Conservation (phyloP, 2,888 invertebrate genomes). For the Apamea crenata region DNA sequence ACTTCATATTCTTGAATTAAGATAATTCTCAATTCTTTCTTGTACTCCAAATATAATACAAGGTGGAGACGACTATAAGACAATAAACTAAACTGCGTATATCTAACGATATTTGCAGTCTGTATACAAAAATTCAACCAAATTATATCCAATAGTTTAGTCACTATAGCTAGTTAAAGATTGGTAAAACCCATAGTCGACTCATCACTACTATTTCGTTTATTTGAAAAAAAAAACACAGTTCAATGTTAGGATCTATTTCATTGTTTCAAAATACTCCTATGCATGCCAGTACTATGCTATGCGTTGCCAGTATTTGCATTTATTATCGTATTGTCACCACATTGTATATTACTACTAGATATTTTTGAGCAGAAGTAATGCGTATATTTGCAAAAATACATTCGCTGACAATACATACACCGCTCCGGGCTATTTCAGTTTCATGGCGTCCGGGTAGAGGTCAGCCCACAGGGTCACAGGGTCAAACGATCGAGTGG, state of each 20-base stretch:
- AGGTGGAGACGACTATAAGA: background rate
- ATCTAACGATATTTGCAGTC: background rate
- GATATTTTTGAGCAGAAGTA: background rate
- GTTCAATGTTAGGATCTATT: background rate
- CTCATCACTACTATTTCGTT: background rate
- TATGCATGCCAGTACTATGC: no score
- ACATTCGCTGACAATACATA: background rate
- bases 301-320: no score
- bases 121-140: background rate
- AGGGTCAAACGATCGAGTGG: conserved; percentile 44
- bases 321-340: background rate
- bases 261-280: background rate
- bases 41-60: background rate
- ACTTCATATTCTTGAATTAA: background rate
- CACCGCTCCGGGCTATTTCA: conserved; percentile 12
- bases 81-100: background rate
- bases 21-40: background rate
- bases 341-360: background rate
- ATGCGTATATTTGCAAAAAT: conserved; percentile 1
- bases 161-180: background rate
- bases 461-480: conserved; percentile 32
- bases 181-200: background rate
- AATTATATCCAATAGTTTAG: background rate
- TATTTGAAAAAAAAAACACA: background rate
- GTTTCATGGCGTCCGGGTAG: conserved; percentile 19